phyloP scores from a whole-genome alignment of 2,797 vertebrate species.

The Dallia pectoralis region DNA sequence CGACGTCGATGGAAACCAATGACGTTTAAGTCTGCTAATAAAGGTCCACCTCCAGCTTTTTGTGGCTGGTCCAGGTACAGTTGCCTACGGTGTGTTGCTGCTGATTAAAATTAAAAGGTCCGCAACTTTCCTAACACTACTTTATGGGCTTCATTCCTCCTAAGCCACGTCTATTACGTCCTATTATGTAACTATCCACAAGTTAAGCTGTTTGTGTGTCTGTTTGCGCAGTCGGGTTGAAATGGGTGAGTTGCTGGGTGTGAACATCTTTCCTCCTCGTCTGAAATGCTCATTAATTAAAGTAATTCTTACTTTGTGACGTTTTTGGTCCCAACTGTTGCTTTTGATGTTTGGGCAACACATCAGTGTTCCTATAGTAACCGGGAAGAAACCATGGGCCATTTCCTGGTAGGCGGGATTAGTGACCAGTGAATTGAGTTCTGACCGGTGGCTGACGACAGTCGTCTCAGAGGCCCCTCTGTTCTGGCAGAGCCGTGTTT shows the following conservation, averaged over 20 bases:
- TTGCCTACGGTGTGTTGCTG: neutral
- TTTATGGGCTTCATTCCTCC: neutral
- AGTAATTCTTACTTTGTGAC: slow-evolving; percentile 19
- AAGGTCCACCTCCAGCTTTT: neutral
- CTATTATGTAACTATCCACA: slow-evolving; percentile 1
- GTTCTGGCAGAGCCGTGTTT: neutral
- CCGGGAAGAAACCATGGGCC: slow-evolving; percentile 58
- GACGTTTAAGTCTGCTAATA: neutral
- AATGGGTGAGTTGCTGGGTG: slow-evolving; percentile 28
- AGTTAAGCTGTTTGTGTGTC: slow-evolving; percentile 7
- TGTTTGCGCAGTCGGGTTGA: slow-evolving; percentile 22
- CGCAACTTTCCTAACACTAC: neutral
- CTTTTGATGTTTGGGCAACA: slow-evolving; percentile 45
- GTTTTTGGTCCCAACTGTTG: slow-evolving; percentile 44
- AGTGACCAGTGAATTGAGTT: slow-evolving; percentile 37
- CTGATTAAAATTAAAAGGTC: neutral
- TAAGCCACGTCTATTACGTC: neutral
- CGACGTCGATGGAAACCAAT: neutral
- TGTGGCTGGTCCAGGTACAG: neutral
- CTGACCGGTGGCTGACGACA: slow-evolving; percentile 18
- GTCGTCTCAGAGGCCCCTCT: neutral
- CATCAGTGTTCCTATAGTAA: slow-evolving; percentile 62
- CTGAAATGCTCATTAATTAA: slow-evolving; percentile 36
- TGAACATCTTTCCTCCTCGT: slow-evolving; percentile 36
- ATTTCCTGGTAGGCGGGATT: slow-evolving; percentile 59